phyloP scores from a whole-genome alignment of 2,797 vertebrate genomes.

The Micropoecilia bifurca region DNA sequence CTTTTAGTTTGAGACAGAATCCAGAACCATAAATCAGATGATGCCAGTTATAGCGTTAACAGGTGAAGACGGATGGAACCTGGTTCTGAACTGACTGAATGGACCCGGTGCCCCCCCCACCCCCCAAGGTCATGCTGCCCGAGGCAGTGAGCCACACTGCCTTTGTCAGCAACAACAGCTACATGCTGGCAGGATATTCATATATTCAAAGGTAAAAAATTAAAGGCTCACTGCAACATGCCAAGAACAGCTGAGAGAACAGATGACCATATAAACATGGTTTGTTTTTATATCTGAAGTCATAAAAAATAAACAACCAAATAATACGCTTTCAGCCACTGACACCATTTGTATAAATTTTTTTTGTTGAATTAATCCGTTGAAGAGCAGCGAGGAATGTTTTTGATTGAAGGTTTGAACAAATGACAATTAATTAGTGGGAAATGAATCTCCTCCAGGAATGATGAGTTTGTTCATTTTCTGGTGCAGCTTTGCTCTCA shows the following conservation, averaged over 20 bases:
- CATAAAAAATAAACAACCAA: not conserved
- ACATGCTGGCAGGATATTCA: not conserved
- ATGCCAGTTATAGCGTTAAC: not conserved
- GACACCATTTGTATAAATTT: not conserved
- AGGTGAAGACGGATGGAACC: not conserved
- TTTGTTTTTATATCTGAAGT: not conserved
- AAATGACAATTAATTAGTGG: not conserved
- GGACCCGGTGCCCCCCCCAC: not conserved
- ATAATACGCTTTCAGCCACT: not conserved
- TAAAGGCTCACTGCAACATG: not conserved
- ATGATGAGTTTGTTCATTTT: not conserved
- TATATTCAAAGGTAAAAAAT: not conserved
- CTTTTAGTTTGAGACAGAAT: not conserved
- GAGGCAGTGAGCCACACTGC: not conserved
- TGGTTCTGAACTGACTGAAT: not conserved
- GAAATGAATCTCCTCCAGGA: not conserved
- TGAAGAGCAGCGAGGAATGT: not conserved
- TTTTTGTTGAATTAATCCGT: not conserved
- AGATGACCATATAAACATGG: not conserved
- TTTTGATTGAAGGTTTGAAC: not conserved
- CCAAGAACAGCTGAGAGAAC: not conserved
- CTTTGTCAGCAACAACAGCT: not conserved
- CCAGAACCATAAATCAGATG: not conserved
- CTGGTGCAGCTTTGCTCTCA: constrained; percentile 24
- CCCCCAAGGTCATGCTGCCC: not conserved